Conservation (phyloP, 2,113 vertebrate genomes). For the Mobula hypostoma region DNA sequence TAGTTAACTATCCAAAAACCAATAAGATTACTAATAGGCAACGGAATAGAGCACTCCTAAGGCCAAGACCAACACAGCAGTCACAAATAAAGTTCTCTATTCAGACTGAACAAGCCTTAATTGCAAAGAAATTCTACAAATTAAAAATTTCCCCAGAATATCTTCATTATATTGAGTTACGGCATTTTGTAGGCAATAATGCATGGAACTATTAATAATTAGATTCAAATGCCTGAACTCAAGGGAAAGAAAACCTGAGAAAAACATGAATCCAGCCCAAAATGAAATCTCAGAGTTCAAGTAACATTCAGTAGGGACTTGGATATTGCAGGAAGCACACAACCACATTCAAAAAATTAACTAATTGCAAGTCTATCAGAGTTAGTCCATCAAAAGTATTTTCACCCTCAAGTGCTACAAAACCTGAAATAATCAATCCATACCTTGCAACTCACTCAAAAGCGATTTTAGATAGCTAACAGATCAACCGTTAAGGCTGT, state of each 20-base stretch:
- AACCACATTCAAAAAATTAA: not conserved
- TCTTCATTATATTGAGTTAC: not conserved
- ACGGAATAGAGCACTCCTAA: not conserved
- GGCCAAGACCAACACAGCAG: not conserved
- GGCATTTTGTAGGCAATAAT: not conserved
- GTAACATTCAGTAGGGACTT: slow-evolving; percentile 8
- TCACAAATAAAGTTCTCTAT: not conserved
- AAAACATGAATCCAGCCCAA: not conserved
- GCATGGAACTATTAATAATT: not conserved
- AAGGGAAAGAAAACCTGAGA: too few relatives aligned
- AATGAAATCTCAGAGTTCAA: not conserved
- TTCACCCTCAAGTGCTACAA: not conserved
- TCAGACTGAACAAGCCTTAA: not conserved
- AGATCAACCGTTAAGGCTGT: not conserved
- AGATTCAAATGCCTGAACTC: not conserved
- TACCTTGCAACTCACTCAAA: not conserved
- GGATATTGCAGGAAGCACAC: not conserved
- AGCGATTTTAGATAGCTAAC: not conserved
- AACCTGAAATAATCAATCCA: not conserved
- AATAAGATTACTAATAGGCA: not conserved
- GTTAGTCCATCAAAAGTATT: not conserved
- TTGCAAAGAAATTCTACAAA: not conserved
- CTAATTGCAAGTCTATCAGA: not conserved
- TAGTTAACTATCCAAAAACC: not conserved
- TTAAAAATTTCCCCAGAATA: not conserved